phyloP scores from a whole-genome alignment of 2,113 vertebrate species.

The Takifugu bimaculatus region DNA sequence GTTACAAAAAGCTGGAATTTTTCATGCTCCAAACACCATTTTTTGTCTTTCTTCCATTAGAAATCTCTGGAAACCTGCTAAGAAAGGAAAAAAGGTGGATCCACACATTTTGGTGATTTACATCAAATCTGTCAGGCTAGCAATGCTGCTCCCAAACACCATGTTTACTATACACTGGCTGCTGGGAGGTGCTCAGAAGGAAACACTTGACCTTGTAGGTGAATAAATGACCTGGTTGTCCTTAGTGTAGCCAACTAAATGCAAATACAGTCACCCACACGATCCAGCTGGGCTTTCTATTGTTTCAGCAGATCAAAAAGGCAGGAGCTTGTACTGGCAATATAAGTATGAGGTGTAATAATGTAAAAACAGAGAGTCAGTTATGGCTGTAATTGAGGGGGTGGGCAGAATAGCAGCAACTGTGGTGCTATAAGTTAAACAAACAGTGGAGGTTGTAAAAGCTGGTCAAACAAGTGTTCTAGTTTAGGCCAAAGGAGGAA shows the following conservation, averaged over 20 bases:
- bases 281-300: background rate
- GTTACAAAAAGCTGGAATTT: no score
- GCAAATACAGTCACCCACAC: conserved; percentile 28
- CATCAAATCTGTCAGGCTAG: background rate
- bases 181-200: background rate
- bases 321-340: no score
- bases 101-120: conserved; percentile 5
- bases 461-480: conserved; percentile 36
- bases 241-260: conserved; percentile 44
- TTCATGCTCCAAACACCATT: background rate
- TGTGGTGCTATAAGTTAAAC: conserved; percentile 44
- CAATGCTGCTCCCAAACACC: background rate
- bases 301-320: no score
- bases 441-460: conserved; percentile 41
- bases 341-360: no score
- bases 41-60: background rate
- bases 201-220: conserved; percentile 38
- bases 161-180: conserved; percentile 11
- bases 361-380: no score
- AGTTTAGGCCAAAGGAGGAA: conserved; percentile 14
- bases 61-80: background rate
- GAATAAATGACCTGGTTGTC: conserved; percentile 44
- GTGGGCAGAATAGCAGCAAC: conserved; percentile 33
- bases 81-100: background rate
- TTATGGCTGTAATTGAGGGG: conserved; percentile 17